Percentiles rank a stretch among this genome's conserved stretches.
phyloP scores from a whole-genome alignment of 2,113 vertebrate species.

The Ceyx melanurus region DNA sequence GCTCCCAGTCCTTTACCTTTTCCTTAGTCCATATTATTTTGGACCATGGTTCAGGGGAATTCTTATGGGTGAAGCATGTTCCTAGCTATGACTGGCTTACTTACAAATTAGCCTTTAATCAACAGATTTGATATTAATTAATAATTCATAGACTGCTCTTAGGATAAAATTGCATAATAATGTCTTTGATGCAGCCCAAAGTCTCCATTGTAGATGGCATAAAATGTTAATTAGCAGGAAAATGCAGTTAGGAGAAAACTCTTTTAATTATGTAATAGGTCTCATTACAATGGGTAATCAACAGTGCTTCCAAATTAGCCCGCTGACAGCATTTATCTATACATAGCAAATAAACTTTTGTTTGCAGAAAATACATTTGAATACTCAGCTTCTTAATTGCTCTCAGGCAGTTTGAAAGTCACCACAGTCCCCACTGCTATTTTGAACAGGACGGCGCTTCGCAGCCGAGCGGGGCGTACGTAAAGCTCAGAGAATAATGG shows the following conservation, averaged over 20 bases:
- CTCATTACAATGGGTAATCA: conserved; percentile 81
- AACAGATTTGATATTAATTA: conserved; percentile 80
- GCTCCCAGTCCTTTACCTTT: not conserved
- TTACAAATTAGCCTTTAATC: conserved; percentile 78
- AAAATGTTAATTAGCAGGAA: conserved; percentile 78
- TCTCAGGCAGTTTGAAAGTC: not conserved
- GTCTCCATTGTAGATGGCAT: conserved; percentile 75
- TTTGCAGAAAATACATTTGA: conserved; percentile 64
- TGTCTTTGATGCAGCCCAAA: conserved; percentile 66
- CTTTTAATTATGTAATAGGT: conserved; percentile 81
- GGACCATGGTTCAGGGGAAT: conserved; percentile 16
- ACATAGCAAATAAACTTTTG: conserved; percentile 71
- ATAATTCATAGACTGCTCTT: conserved; percentile 76
- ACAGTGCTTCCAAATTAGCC: conserved; percentile 73
- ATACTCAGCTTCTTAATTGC: conserved; percentile 53
- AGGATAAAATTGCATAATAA: conserved; percentile 78
- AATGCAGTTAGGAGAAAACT: conserved; percentile 73
- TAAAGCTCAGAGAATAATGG: not conserved
- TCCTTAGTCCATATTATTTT: not conserved
- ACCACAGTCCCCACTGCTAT: not conserved
- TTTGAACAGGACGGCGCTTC: not conserved
- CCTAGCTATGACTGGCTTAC: conserved; percentile 57
- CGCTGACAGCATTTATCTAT: conserved; percentile 67
- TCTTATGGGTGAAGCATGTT: conserved; percentile 10
- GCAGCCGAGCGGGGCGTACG: not conserved